Evolutionary conservation across 1,140 invertebrate genomes (phyloP).

Genomic region (Drosophila burlai): DNA sequence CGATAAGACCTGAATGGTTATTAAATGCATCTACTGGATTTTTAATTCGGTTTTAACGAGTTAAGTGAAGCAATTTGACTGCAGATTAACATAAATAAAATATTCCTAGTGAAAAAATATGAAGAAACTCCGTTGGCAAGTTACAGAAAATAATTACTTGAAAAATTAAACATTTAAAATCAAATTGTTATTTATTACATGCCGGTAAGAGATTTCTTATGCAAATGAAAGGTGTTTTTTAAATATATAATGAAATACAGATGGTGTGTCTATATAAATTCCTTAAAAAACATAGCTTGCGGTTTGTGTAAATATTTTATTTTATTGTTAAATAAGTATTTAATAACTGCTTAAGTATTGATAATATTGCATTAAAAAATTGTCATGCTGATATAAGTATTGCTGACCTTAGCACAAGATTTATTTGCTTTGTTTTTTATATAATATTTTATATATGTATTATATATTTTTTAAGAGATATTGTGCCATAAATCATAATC

Average conservation of each 20-base stretch:
- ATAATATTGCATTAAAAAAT: too few relatives aligned
- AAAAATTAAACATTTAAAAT: not conserved
- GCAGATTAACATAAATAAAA: not conserved
- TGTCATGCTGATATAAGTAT: not conserved
- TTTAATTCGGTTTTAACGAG: not conserved
- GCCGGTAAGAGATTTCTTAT: slow-evolving; percentile 4
- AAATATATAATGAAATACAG: not conserved
- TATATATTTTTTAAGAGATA: too few relatives aligned
- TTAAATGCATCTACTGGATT: slow-evolving; percentile 4
- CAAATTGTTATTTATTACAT: not conserved
- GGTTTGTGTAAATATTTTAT: not conserved
- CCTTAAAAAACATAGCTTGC: not conserved
- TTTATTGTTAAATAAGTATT: too few relatives aligned
- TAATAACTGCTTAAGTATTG: too few relatives aligned
- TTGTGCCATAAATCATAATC: not conserved
- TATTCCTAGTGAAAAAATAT: slow-evolving; percentile 42
- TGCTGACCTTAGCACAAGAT: too few relatives aligned
- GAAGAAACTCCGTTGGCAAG: slow-evolving; percentile 56
- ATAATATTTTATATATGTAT: not conserved
- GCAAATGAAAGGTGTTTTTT: not conserved
- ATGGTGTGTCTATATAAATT: not conserved
- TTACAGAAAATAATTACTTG: not conserved
- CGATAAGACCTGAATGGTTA: not conserved
- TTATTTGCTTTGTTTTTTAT: not conserved
- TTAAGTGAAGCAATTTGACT: slow-evolving; percentile 11